phyloP scores from a whole-genome alignment of 2,113 vertebrate species.

The Sminthopsis crassicaudata region DNA sequence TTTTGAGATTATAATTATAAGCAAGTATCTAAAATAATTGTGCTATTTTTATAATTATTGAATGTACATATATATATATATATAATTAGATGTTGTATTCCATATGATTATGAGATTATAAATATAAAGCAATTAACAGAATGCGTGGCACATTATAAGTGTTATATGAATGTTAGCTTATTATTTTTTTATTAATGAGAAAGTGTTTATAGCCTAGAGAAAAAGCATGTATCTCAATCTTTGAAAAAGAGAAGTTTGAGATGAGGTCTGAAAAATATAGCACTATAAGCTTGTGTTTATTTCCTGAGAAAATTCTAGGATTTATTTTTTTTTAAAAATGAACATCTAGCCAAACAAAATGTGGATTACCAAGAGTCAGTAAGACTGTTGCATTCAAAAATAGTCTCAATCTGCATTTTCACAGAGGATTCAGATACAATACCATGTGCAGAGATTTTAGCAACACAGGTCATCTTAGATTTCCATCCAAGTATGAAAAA shows the following conservation, averaged over 20 bases:
- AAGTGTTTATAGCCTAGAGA: not conserved
- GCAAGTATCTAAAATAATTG: not conserved
- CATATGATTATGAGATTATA: not conserved
- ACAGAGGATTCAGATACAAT: not conserved
- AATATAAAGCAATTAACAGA: not conserved
- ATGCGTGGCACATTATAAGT: not conserved
- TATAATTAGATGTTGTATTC: not conserved
- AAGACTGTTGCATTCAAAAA: not conserved
- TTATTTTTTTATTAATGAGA: not conserved
- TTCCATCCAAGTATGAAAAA: not conserved
- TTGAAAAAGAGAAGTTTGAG: not conserved
- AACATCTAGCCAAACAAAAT: not conserved
- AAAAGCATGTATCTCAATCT: not conserved
- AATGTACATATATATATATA: not conserved
- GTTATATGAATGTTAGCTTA: not conserved
- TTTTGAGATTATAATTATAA: not conserved
- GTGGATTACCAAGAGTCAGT: not conserved
- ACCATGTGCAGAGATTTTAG: not conserved
- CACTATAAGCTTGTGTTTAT: not conserved
- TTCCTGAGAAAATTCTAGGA: not conserved
- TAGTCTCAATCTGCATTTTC: not conserved
- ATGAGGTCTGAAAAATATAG: not conserved
- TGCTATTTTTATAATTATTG: not conserved
- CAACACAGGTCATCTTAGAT: not conserved
- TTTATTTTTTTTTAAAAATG: not conserved